These are phyloP conservation scores for Lamprotornis superbus DNA, from an alignment of 2,113 vertebrate species.

Conservation along the genomic window DNA sequence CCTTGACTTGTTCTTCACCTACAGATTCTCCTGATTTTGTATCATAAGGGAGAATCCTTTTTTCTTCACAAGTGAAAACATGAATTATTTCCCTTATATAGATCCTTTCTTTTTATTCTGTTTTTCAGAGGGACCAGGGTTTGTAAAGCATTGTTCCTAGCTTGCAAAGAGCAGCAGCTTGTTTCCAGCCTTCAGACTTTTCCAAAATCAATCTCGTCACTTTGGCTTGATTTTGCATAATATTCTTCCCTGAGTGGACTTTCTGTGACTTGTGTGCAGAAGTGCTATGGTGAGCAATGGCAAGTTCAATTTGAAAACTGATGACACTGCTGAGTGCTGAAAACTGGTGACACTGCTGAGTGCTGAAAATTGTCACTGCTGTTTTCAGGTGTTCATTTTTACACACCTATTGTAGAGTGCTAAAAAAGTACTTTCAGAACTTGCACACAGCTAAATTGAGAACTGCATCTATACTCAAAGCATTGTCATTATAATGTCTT, in stretches of 20 bases:
- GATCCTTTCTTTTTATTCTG: background rate
- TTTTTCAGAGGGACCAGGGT: background rate
- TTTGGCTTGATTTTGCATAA: conserved; percentile 31
- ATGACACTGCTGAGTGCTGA: background rate
- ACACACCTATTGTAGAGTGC: background rate
- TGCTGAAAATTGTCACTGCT: background rate
- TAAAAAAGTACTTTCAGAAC: conserved; percentile 43
- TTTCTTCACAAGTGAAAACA: conserved; percentile 31
- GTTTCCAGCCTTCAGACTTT: conserved; percentile 13
- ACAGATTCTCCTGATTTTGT: conserved; percentile 43
- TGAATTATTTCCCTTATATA: conserved; percentile 24
- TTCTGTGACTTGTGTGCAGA: background rate
- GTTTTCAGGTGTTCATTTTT: conserved; percentile 34
- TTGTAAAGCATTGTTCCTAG: background rate
- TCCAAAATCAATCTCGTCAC: conserved; percentile 30
- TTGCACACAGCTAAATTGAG: conserved; percentile 48
- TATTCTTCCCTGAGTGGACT: background rate
- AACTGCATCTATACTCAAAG: conserved; percentile 16
- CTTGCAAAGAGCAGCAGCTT: background rate
- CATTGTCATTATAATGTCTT: conserved; percentile 42
- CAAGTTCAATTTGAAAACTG: background rate
- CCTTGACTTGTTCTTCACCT: conserved; percentile 63
- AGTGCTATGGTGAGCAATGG: background rate
- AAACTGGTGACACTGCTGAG: background rate
- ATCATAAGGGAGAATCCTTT: conserved; percentile 46